A percentile compares a stretch with the other conserved stretches of the same genome.
phyloP scores from a whole-genome alignment of 2,113 vertebrate species.

The Brachyistius frenatus region DNA sequence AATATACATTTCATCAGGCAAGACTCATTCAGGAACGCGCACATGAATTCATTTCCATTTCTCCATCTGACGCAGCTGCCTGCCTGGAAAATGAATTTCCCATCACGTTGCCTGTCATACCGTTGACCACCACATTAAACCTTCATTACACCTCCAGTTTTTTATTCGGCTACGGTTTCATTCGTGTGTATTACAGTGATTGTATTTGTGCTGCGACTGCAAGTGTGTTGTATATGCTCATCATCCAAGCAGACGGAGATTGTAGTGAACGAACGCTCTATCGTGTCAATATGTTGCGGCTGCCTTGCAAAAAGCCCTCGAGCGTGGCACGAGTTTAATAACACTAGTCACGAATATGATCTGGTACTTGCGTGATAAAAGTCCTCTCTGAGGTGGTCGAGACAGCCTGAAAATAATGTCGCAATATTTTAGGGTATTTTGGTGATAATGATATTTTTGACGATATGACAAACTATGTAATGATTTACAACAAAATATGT shows the following conservation, averaged over 20 bases:
- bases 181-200: conserved; percentile 8
- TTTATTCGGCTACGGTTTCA: conserved; percentile 6
- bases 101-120: background rate
- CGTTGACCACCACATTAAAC: background rate
- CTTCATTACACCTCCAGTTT: background rate
- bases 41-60: background rate
- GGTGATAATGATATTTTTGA: too few species aligned
- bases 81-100: background rate
- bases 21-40: conserved; percentile 1
- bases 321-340: too few species aligned
- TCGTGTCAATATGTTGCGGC: conserved; percentile 19
- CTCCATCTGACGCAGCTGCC: background rate
- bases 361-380: too few species aligned
- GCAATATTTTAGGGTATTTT: too few species aligned
- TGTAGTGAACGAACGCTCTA: conserved; percentile 42
- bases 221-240: conserved; percentile 2
- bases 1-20: background rate
- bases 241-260: conserved; percentile 10
- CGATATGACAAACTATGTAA: too few species aligned
- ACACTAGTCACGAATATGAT: too few species aligned
- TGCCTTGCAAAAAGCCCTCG: conserved; percentile 21
- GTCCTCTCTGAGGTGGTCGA: too few species aligned
- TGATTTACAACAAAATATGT: too few species aligned
- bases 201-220: background rate
- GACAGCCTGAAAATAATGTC: too few species aligned